These are phyloP conservation scores for Scophthalmus maximus DNA, from an alignment of 2,113 vertebrate species.

Conservation along the genomic window DNA sequence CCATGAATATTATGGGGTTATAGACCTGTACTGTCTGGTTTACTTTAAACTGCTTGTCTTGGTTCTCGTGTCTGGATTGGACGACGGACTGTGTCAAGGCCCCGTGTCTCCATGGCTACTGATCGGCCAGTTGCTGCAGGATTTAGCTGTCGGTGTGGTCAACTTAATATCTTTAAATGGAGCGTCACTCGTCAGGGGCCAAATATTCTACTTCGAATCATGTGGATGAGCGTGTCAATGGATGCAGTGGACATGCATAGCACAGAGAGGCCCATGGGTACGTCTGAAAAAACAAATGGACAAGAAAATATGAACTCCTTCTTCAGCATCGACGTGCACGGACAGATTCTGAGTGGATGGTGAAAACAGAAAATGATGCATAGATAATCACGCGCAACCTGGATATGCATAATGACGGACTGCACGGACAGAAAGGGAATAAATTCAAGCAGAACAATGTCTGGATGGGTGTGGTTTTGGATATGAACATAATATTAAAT, in stretches of 20 bases:
- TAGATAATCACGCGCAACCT: slow-evolving; percentile 32
- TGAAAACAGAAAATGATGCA: slow-evolving; percentile 8
- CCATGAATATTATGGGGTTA: slow-evolving; percentile 47
- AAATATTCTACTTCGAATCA: slow-evolving; percentile 20
- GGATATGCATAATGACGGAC: slow-evolving; percentile 28
- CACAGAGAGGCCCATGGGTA: slow-evolving; percentile 3
- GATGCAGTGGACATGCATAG: background rate
- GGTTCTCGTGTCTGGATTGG: slow-evolving; percentile 55
- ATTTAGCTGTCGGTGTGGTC: slow-evolving; percentile 24
- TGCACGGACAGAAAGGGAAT: slow-evolving; percentile 25
- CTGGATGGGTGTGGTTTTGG: slow-evolving; percentile 23
- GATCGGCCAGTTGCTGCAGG: slow-evolving; percentile 35
- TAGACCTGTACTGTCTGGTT: slow-evolving; percentile 52
- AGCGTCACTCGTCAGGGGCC: background rate
- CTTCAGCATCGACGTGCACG: slow-evolving; percentile 4
- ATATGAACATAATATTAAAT: slow-evolving; percentile 9
- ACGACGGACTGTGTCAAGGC: slow-evolving; percentile 14
- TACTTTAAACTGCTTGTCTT: slow-evolving; percentile 51
- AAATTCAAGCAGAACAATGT: background rate
- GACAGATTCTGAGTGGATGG: slow-evolving; percentile 12
- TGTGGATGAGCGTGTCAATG: background rate
- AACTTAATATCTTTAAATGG: slow-evolving; percentile 18
- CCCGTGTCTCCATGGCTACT: slow-evolving; percentile 1
- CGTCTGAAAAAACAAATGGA: background rate
- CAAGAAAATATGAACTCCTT: background rate